Base-by-base conservation (phyloP, 2,113 vertebrate species). In the Corydoras sp. region DNA sequence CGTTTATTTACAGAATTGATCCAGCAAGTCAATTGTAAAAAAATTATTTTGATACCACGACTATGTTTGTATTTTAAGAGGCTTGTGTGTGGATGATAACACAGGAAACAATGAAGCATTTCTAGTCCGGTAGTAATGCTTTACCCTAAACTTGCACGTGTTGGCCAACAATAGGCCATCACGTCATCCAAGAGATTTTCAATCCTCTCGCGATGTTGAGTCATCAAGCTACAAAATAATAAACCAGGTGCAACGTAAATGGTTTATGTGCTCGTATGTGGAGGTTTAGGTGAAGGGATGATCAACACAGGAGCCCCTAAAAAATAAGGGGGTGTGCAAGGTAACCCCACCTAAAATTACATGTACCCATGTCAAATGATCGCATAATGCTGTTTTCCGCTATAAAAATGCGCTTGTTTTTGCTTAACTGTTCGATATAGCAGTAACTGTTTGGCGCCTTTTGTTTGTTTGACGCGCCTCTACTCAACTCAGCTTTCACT, bases 401-500 rank as follows among this genome's bases (percentile, higher is more conserved):
- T 43, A 43, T 43, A 43, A 43, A 43, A 43, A 43, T 8, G 35
- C 35, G 35, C 7, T 43, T 43, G 35, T 43, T 43, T 4, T 43
- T 43, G 35, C 7, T 43, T 3, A 53, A 14, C 51, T 53, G 51
- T 68, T 15, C 54, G 55, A 13, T 18, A 15, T 14, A 24, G n/a
- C 49, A 14, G 63, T 55, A 54, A 48, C 66, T 64, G 72, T 79
- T 77, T 76, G 70, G 75, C 81, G 56, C 76, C 77, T 78, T 74
- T 79, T 77, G 71, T 73, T 66, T 76, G 80, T 76, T 76, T 63
- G 11, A 43, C 71, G 58, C 53, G 31, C 64, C 62, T 77, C 35
- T 50, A 72, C 78, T 76, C 73, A 76, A 77, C 81, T 83, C 84
- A 83, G 35, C 32, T 68, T 7, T 59, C 43, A 59, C 56, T 69